Conservation (phyloP, 2,113 vertebrate species). For the Hemibates koningsi region DNA sequence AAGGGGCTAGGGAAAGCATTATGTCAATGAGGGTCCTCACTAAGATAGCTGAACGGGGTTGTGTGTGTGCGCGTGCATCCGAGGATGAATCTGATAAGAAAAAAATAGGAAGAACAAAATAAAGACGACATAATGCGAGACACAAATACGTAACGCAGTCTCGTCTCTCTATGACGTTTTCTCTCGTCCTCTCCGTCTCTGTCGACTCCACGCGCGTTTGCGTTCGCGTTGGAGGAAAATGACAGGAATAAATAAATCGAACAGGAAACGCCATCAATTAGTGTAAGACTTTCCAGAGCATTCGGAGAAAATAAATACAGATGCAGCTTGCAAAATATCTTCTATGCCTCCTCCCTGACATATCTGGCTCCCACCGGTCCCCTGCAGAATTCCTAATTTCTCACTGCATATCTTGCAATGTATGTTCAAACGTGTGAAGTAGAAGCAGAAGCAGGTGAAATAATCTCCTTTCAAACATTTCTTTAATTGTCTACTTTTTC, state of each 20-base stretch:
- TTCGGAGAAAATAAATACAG: constrained; percentile 56
- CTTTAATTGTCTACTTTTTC: neutral
- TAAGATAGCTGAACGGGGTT: neutral
- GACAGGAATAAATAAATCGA: constrained; percentile 66
- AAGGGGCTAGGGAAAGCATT: no score
- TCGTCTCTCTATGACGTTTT: neutral
- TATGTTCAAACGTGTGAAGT: neutral
- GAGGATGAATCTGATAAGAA: neutral
- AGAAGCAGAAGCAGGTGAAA: neutral
- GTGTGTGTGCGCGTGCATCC: neutral
- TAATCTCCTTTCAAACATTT: neutral
- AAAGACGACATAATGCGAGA: neutral
- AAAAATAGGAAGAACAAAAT: neutral
- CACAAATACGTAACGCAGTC: neutral
- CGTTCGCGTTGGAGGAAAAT: constrained; percentile 50
- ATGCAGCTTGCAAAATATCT: neutral
- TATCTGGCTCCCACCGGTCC: neutral
- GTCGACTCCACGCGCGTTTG: neutral
- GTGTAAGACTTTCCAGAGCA: constrained; percentile 13
- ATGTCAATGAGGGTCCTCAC: no score
- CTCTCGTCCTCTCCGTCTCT: neutral
- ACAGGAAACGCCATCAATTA: constrained; percentile 38
- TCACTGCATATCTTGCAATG: neutral
- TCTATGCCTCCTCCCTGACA: neutral
- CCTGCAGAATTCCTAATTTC: neutral